phyloP scores from a whole-genome alignment of 2,797 vertebrate species.

The Macrochelys suwanniensis region DNA sequence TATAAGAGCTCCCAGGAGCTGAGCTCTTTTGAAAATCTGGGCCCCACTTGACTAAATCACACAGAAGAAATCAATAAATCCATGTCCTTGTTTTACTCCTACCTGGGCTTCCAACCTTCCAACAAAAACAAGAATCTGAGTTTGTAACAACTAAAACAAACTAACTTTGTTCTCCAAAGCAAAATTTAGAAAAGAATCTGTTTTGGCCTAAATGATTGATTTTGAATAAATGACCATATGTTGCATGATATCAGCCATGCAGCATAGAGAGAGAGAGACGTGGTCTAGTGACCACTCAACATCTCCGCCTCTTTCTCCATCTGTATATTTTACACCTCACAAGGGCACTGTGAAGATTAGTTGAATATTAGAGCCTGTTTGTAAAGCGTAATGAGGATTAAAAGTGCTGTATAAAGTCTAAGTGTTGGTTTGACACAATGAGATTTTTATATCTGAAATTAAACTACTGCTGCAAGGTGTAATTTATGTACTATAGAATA shows the following conservation, averaged over 20 bases:
- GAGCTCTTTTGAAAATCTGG: neutral
- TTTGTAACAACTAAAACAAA: neutral
- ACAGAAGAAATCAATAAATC: neutral
- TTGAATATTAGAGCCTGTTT: neutral
- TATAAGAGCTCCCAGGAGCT: neutral
- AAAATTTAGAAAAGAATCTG: neutral
- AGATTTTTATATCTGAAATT: conserved; percentile 25
- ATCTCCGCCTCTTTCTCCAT: neutral
- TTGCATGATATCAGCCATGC: neutral
- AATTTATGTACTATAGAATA: conserved; percentile 11
- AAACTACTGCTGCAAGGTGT: conserved; percentile 28
- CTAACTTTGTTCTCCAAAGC: neutral
- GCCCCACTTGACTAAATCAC: neutral
- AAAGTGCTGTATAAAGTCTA: neutral
- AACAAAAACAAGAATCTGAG: neutral
- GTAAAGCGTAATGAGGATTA: neutral
- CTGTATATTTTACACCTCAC: neutral
- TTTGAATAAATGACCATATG: neutral
- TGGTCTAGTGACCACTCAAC: fast-evolving
- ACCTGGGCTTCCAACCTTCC: neutral
- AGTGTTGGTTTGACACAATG: neutral
- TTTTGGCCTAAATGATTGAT: neutral
- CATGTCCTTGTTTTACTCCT: neutral
- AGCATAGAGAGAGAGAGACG: fast-evolving
- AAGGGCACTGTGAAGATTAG: neutral